Evolutionary conservation across 2,888 invertebrate species (phyloP), one percentile per base, ranked within the genome.

Genomic region (Andrena praecox): DNA sequence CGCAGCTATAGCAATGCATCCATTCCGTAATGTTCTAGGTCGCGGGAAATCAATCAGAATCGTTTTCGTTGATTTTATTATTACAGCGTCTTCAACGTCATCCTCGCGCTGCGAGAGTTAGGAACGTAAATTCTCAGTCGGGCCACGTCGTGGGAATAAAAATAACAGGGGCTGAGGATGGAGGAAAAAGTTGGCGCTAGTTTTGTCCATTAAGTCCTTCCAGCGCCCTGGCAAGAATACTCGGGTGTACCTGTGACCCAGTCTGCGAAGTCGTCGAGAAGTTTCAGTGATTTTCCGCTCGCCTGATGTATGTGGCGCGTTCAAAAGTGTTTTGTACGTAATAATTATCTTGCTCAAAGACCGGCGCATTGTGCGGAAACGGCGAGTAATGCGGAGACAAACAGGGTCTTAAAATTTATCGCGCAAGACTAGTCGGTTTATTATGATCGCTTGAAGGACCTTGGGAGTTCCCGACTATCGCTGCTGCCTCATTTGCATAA

Each of bases 161-260:
- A 85, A 79, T 84, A 86, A 82, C 80, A 80, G 77, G 76, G 68
- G 59, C 63, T n/a, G 52, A 33, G 35, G 29, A 42, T 8, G 20
- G 52, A 67, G 69, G 71, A 81, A 82, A 82, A 87, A 87, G 80
- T 88, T 84, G 85, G 80, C 82, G 82, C 80, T 72, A 62, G 83
- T 75, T 84, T 87, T 80, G 80, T 81, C 83, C 79, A 85, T 89
- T 89, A 89, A 87, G 81, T 85, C 84, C 68, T 83, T 69, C n/a
- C 67, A 78, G 52, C 66, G 29, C 63, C 75, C 79, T 50, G 29
- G 20, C 63, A 76, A 82, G 85, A 85, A 87, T 88, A 84, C 83
- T 84, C 80, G 24, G 56, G 54, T 72, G 56, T 84, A 81, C 77
- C 79, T 76, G 42, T 76, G 85, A 89, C 84, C 84, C 75, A 81